Conservation (phyloP, 92 coral and sea anemone genomes). For the Porites rus region DNA sequence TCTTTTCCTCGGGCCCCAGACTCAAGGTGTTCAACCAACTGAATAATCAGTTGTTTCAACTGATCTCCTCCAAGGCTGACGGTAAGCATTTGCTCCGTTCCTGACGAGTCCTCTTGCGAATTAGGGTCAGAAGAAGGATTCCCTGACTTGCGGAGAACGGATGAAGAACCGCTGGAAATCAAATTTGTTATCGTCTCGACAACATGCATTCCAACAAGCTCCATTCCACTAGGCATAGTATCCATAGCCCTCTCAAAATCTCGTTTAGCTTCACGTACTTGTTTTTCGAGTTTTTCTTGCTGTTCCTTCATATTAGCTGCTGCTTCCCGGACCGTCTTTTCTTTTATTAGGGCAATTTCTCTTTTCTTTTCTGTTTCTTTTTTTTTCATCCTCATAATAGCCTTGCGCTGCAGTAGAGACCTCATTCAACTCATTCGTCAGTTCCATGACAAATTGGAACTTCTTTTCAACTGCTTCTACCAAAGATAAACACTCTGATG, state of each 20-base stretch:
- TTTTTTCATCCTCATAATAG: constrained; percentile 42
- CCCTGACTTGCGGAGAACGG: not conserved
- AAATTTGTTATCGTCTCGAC: constrained; percentile 14
- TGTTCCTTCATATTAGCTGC: constrained; percentile 24
- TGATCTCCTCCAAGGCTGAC: not conserved
- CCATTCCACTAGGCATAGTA: constrained; percentile 45
- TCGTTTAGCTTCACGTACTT: constrained; percentile 44
- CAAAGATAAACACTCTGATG: constrained; percentile 55
- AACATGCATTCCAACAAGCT: not conserved
- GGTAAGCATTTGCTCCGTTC: not conserved
- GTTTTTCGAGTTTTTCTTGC: constrained; percentile 38
- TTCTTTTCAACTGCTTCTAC: constrained; percentile 50
- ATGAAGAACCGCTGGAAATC: not conserved
- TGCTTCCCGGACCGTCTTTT: constrained; percentile 25
- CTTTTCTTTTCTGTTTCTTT: constrained; percentile 29
- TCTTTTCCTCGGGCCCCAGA: not conserved
- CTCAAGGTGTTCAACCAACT: not conserved
- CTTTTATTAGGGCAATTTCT: constrained; percentile 36
- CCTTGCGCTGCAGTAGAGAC: constrained; percentile 70
- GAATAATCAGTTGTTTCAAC: not conserved
- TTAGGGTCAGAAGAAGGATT: not conserved
- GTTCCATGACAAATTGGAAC: constrained; percentile 63
- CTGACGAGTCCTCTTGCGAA: not conserved
- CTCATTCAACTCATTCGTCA: constrained; percentile 69
- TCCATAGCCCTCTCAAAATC: constrained; percentile 60